Evolutionary conservation across 2,113 vertebrate genomes (phyloP).

Genomic region (Amazona vittata): DNA sequence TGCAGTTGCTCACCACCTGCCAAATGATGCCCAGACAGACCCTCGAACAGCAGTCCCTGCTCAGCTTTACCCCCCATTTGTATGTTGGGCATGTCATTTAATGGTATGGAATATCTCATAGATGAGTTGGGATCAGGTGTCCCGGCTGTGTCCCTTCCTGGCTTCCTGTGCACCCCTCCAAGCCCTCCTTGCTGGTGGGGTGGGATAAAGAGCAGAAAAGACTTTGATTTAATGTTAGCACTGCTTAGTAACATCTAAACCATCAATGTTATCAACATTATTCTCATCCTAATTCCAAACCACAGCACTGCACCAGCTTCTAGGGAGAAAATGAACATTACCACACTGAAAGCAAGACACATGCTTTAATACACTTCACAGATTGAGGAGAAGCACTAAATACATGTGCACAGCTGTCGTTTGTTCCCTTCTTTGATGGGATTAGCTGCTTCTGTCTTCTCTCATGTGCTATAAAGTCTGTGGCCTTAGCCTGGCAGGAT

Average conservation of each 20-base stretch:
- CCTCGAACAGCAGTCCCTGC: not conserved
- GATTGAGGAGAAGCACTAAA: not conserved
- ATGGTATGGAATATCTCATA: not conserved
- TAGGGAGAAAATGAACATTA: not conserved
- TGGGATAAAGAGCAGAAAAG: not conserved
- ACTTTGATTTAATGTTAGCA: not conserved
- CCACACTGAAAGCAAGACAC: not conserved
- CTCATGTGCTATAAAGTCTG: accelerated
- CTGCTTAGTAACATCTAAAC: not conserved
- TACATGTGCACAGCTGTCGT: not conserved
- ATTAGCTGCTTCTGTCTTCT: not conserved
- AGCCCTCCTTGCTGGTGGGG: not conserved
- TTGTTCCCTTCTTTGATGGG: not conserved
- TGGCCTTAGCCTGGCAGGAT: not conserved
- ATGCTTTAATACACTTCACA: not conserved
- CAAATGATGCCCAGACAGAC: not conserved
- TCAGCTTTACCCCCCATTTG: not conserved
- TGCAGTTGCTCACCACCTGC: not conserved
- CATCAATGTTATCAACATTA: not conserved
- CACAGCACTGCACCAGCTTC: not conserved
- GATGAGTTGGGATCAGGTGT: not conserved
- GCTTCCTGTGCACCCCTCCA: not conserved
- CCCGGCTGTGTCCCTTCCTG: not conserved
- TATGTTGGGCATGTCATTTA: not conserved
- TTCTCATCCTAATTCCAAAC: not conserved